Evolutionary conservation across 2,888 invertebrate species (phyloP).

Genomic region (Steromphala cineraria): DNA sequence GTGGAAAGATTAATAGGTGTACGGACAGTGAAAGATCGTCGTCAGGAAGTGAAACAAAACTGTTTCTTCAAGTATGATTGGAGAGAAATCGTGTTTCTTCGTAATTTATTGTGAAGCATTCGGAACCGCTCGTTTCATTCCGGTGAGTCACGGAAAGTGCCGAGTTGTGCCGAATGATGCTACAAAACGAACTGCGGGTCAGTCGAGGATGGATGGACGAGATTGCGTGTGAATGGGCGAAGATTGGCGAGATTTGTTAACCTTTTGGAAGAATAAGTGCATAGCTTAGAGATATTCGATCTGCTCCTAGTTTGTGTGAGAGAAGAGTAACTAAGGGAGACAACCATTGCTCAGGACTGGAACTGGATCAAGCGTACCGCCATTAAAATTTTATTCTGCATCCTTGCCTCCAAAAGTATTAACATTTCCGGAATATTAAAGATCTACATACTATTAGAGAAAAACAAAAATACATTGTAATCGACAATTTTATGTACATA

Average conservation of each 20-base stretch:
- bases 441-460: no score
- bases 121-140: no score
- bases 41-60: constrained; percentile 68
- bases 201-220: background rate
- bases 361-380: background rate
- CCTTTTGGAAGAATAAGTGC: no score
- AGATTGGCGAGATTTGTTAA: background rate
- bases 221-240: background rate
- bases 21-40: constrained; percentile 70
- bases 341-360: constrained; percentile 6
- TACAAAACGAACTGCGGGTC: background rate
- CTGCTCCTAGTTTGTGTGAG: no score
- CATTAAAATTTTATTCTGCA: background rate
- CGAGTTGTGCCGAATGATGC: no score
- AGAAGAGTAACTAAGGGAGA: background rate
- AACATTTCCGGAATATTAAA: no score
- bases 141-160: no score
- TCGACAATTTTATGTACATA: no score
- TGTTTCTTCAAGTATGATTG: constrained; percentile 61
- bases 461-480: no score
- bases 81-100: background rate
- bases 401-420: no score
- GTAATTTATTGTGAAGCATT: constrained; percentile 6
- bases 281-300: no score
- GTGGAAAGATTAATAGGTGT: constrained; percentile 62